These are phyloP conservation scores for Coptotermes formosanus DNA, from an alignment of 1,140 invertebrate species.

Conservation along the genomic window DNA sequence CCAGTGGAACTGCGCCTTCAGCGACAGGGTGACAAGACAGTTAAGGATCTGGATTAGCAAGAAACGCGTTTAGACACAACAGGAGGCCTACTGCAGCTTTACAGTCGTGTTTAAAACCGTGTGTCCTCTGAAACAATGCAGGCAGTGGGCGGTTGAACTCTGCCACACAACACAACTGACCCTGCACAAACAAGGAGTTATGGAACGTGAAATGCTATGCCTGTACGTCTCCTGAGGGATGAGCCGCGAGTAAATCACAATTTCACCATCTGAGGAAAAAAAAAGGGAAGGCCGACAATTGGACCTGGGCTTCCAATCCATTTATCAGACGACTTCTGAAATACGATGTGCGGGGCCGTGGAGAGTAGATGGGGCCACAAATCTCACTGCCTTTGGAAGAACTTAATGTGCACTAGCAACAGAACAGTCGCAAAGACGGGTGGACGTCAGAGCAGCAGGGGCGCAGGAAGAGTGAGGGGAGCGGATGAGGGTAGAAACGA, in stretches of 20 bases:
- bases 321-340: slow-evolving; percentile 4
- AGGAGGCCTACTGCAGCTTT: too few relatives aligned
- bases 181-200: neutral
- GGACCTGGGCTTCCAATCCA: slow-evolving; percentile 2
- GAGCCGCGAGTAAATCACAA: neutral
- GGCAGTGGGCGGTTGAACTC: too few relatives aligned
- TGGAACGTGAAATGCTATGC: neutral
- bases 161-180: neutral
- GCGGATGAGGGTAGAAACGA: too few relatives aligned
- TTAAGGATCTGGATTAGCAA: too few relatives aligned
- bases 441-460: neutral
- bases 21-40: too few relatives aligned
- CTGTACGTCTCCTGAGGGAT: neutral
- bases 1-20: too few relatives aligned
- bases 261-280: neutral
- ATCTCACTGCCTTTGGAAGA: neutral
- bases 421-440: neutral
- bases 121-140: too few relatives aligned
- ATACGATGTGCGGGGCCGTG: neutral
- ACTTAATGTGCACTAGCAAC: neutral
- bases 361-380: neutral
- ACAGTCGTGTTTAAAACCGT: too few relatives aligned
- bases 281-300: neutral
- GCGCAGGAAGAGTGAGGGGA: neutral
- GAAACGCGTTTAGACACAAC: too few relatives aligned